Evolutionary conservation across 2,113 vertebrate species (phyloP).

Genomic region (Trogon melanurus): DNA sequence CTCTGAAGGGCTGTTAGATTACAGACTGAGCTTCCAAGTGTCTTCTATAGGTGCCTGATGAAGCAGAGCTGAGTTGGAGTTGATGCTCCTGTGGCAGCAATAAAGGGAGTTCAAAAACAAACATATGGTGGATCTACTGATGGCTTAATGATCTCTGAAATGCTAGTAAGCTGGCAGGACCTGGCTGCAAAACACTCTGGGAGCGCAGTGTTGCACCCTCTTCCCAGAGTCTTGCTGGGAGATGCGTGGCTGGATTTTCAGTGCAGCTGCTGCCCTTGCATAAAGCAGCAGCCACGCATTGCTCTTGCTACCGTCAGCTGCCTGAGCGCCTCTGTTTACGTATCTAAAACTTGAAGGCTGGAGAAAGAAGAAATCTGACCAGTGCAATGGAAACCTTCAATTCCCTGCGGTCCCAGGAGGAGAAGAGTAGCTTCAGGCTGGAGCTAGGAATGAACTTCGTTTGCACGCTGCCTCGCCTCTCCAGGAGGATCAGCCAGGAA

Average conservation of each 20-base stretch:
- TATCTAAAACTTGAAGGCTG: conserved; percentile 28
- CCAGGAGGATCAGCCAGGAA: conserved; percentile 68
- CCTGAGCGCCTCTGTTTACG: neutral
- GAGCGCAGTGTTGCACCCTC: neutral
- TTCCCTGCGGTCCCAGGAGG: conserved; percentile 30
- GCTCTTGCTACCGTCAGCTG: conserved; percentile 33
- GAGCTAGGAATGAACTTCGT: conserved; percentile 44
- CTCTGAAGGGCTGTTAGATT: neutral
- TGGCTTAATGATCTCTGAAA: neutral
- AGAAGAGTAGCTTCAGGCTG: conserved; percentile 41
- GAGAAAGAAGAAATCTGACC: conserved; percentile 60
- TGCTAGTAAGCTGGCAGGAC: neutral
- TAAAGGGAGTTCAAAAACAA: no score
- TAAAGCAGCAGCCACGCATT: neutral
- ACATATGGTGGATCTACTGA: neutral
- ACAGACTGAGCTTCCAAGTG: neutral
- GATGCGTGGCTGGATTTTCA: neutral
- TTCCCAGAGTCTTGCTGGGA: neutral
- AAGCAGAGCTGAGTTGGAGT: neutral
- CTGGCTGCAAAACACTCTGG: neutral
- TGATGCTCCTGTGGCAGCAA: neutral
- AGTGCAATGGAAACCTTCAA: conserved; percentile 69
- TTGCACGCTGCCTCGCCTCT: conserved; percentile 1
- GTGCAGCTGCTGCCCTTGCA: conserved; percentile 1
- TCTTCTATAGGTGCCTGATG: neutral